Percentiles rank a stretch among this genome's conserved stretches.
Conservation (phyloP, 2,888 invertebrate genomes). For the Trichopoda pennipes region DNA sequence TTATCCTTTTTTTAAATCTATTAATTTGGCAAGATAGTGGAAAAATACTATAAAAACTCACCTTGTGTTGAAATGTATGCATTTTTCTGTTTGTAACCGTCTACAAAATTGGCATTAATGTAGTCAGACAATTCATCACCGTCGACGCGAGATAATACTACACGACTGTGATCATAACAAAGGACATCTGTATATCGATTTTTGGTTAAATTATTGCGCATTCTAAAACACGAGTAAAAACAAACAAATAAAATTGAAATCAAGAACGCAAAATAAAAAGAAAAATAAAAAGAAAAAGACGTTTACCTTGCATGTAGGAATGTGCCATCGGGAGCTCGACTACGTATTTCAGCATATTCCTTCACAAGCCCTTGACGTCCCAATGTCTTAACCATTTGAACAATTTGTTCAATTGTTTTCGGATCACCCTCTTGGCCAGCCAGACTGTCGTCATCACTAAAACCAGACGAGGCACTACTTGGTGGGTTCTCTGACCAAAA, state of each 20-base stretch:
- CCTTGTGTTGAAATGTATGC: constrained; percentile 99
- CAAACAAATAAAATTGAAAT: background rate
- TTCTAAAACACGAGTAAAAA: constrained; percentile 78
- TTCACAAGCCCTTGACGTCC: constrained; percentile 90
- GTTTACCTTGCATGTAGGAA: constrained; percentile 92
- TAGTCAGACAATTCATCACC: constrained; percentile 92
- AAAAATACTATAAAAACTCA: constrained; percentile 75
- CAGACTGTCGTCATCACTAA: constrained; percentile 94
- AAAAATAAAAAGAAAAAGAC: background rate
- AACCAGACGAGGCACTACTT: constrained; percentile 89
- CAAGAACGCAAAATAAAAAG: no score
- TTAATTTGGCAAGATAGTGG: no score
- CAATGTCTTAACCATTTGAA: constrained; percentile 85
- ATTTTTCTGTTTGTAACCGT: constrained; percentile 98
- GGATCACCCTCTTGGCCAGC: constrained; percentile 87
- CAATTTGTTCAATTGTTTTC: constrained; percentile 85
- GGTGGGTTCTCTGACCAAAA: constrained; percentile 84
- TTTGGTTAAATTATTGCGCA: constrained; percentile 88
- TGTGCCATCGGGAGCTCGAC: constrained; percentile 91
- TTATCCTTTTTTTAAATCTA: no score
- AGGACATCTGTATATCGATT: constrained; percentile 97
- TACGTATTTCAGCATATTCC: constrained; percentile 94
- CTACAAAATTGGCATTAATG: constrained; percentile 98
- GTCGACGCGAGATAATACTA: constrained; percentile 89
- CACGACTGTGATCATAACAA: constrained; percentile 97